Evolutionary conservation across 1,140 invertebrate genomes (phyloP), one percentile per base, ranked within the genome.

Genomic region (Chrysoperla carnea): DNA sequence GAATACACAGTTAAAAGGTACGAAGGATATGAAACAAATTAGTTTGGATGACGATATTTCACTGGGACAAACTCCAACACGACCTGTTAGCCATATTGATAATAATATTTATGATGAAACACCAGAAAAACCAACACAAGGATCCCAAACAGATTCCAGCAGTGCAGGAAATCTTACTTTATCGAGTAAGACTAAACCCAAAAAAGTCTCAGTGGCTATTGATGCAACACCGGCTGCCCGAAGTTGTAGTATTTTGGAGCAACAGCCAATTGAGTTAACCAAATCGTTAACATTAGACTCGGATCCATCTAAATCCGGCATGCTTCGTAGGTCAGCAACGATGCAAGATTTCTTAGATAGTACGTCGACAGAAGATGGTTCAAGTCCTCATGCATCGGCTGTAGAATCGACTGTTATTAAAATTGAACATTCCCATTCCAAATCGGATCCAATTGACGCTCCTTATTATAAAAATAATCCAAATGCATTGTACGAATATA

Each of bases 151-250:
- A 42, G 42, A 28, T 29, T 53, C n/a, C 36, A 52, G 54, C 44
- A 55, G 48, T 2, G 40, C 51, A 8, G 33, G 37, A 6, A 43
- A 13, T 14, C 31, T 15, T 2, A 37, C 15, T 12, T 35, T 27
- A 6, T 3, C 8, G 58, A 55, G 50, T 56, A 48, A 17, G 39
- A 49, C 8, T 17, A 70, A 70, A 48, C 61, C 65, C 0, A 70
- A 70, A 35, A 81, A 83, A 59, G 74, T 81, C 6, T 82, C 74
- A 0, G 73, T 78, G n/a, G 79, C 71, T 1, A 66, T 84, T 12
- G 80, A 84, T 59, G 81, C 80, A 0, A 84, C 81, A 6, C 77
- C 78, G 17, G 67, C 73, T 5, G 74, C 75, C 2, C 65, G 79
- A 46, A 78, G 76, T 4, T 67, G 71, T 44, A 82, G 80, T 37